These are phyloP conservation scores for Eulithis prunata DNA, from an alignment of 2,888 invertebrate genomes.

Conservation along the genomic window DNA sequence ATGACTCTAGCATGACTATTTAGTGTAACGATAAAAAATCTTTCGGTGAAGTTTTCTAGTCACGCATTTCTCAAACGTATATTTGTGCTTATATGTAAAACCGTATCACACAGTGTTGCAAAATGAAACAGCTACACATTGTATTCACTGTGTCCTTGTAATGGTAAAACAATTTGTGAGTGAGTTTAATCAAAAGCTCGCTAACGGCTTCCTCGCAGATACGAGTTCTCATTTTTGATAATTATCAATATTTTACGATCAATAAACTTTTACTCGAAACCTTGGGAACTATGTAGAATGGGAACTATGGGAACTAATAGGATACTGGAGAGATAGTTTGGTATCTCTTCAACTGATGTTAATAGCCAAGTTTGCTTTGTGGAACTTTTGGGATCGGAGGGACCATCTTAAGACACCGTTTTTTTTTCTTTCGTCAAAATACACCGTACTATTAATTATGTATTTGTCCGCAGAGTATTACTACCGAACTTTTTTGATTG, in stretches of 20 bases:
- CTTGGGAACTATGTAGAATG: conserved; percentile 17
- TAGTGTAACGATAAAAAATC: no score
- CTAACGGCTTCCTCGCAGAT: conserved; percentile 30
- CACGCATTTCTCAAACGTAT: no score
- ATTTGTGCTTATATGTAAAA: no score
- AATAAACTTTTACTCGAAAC: conserved; percentile 14
- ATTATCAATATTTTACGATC: conserved; percentile 24
- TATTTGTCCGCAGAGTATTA: no score
- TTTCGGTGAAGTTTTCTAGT: no score
- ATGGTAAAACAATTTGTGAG: conserved; percentile 42
- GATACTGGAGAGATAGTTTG: not conserved
- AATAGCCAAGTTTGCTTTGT: not conserved
- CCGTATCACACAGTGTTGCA: no score
- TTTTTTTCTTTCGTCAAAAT: no score
- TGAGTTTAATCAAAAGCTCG: conserved; percentile 43
- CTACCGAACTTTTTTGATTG: no score
- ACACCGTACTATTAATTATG: no score
- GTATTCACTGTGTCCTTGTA: conserved; percentile 14
- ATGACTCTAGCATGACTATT: no score
- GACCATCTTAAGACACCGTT: no score
- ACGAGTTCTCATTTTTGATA: conserved; percentile 16
- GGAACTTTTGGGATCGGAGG: not conserved
- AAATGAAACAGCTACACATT: conserved; percentile 8
- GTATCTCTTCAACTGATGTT: not conserved
- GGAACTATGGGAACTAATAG: not conserved